Percentiles rank a stretch among this genome's conserved stretches.
Conservation (phyloP, 1,140 invertebrate species). For the Dendrolimus kikuchii region DNA sequence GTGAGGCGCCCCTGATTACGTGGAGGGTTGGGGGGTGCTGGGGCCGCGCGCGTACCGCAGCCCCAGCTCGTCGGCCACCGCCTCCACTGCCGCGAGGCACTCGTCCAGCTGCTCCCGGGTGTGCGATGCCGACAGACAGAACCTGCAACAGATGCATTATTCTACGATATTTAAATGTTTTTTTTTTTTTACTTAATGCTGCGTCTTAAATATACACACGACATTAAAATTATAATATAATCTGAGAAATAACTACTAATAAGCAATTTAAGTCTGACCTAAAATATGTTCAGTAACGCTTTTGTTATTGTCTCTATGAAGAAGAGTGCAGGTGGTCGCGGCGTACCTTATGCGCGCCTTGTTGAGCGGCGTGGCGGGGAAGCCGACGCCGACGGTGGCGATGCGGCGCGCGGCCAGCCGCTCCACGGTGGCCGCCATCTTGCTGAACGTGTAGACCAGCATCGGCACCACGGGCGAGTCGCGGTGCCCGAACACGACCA, state of each 20-base stretch:
- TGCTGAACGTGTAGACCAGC: conserved; percentile 93
- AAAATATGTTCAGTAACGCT: no score
- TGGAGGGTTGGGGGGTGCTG: conserved; percentile 2
- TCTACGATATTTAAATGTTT: no score
- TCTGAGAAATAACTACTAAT: no score
- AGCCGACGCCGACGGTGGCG: conserved; percentile 96
- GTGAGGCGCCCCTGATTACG: background rate
- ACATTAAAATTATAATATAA: no score
- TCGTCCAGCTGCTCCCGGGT: conserved; percentile 96
- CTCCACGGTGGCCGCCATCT: conserved; percentile 91
- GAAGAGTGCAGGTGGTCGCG: no score
- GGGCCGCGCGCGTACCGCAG: conserved; percentile 78
- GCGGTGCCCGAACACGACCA: conserved; percentile 96
- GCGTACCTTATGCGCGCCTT: conserved; percentile 80
- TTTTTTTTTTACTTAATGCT: no score
- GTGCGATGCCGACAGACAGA: conserved; percentile 97
- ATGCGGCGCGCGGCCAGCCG: conserved; percentile 86
- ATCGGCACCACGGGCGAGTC: conserved; percentile 98
- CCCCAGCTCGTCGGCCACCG: conserved; percentile 79
- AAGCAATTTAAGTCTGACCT: no score
- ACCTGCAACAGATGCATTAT: conserved; percentile 50
- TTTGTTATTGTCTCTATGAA: no score
- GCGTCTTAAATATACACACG: no score
- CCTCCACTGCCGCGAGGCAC: conserved; percentile 82
- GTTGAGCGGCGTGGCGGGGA: conserved; percentile 97